Evolutionary conservation across 2,797 vertebrate genomes (phyloP).

Genomic region (Salarias fasciatus): DNA sequence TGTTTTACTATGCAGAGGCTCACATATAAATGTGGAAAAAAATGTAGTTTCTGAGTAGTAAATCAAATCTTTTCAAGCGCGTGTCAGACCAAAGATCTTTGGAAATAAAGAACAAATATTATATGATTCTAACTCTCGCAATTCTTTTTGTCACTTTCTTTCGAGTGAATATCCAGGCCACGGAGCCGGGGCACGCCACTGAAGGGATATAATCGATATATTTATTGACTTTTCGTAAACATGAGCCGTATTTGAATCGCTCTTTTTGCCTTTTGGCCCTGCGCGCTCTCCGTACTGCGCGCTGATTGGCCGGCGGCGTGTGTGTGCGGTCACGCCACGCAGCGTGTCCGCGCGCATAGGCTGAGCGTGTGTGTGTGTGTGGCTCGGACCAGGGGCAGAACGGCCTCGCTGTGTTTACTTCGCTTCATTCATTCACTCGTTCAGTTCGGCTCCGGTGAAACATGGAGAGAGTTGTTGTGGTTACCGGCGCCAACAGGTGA

Average conservation of each 20-base stretch:
- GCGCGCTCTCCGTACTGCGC: slow-evolving; percentile 41
- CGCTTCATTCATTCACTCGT: too few relatives aligned
- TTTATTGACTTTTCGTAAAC: too few relatives aligned
- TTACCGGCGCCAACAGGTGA: slow-evolving; percentile 93
- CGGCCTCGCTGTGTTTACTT: background rate
- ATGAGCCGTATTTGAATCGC: background rate
- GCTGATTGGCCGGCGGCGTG: slow-evolving; percentile 66
- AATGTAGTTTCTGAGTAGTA: slow-evolving; percentile 19
- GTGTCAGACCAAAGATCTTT: slow-evolving; percentile 20
- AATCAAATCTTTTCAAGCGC: background rate
- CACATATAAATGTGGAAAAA: slow-evolving; percentile 14
- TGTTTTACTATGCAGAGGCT: slow-evolving; percentile 16
- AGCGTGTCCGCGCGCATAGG: slow-evolving; percentile 38
- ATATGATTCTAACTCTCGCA: background rate
- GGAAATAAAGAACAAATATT: slow-evolving; percentile 39
- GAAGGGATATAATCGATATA: too few relatives aligned
- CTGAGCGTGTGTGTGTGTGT: background rate
- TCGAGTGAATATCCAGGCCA: too few relatives aligned
- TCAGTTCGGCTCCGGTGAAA: background rate
- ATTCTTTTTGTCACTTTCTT: background rate
- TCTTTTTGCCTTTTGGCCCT: slow-evolving; percentile 23
- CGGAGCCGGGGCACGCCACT: too few relatives aligned
- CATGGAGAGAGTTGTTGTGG: slow-evolving; percentile 84
- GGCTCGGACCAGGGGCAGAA: slow-evolving; percentile 55
- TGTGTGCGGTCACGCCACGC: slow-evolving; percentile 72